phyloP scores from a whole-genome alignment of 1,140 invertebrate species.

The Lepidurus couesii region DNA sequence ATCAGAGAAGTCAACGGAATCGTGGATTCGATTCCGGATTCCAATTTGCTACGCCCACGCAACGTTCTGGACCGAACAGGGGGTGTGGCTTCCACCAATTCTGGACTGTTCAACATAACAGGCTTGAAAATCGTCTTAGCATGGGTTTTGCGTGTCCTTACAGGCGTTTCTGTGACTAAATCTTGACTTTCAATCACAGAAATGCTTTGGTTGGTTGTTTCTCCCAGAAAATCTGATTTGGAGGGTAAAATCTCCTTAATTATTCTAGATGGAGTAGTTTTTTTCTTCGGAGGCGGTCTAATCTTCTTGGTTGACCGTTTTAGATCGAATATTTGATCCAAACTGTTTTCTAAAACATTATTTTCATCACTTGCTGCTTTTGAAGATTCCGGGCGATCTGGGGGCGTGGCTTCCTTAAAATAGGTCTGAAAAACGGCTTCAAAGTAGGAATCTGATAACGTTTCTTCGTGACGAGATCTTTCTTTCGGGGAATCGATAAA shows the following conservation, averaged over 20 bases:
- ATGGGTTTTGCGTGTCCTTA: not conserved
- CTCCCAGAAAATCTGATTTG: not conserved
- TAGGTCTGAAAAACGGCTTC: constrained; percentile 35
- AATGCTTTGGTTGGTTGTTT: not conserved
- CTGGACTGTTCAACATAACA: not conserved
- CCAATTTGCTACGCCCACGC: not conserved
- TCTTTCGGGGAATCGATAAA: not conserved
- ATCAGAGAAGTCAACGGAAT: not conserved
- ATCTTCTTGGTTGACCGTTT: not conserved
- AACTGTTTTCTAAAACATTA: not conserved
- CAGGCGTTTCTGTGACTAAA: not conserved
- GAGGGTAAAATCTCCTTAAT: not conserved
- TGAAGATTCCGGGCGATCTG: not conserved
- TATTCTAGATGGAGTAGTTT: not conserved
- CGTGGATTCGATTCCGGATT: not conserved
- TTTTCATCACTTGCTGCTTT: not conserved
- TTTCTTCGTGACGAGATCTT: constrained; percentile 20
- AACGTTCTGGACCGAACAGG: not conserved
- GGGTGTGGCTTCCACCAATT: constrained; percentile 1
- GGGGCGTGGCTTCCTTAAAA: not conserved
- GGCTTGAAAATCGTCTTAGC: not conserved
- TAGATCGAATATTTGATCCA: not conserved
- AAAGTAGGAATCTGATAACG: constrained; percentile 36
- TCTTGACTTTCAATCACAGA: not conserved
- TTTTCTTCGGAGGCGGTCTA: not conserved